Conservation (phyloP, 2,113 vertebrate species). For the Chaetops frenatus region DNA sequence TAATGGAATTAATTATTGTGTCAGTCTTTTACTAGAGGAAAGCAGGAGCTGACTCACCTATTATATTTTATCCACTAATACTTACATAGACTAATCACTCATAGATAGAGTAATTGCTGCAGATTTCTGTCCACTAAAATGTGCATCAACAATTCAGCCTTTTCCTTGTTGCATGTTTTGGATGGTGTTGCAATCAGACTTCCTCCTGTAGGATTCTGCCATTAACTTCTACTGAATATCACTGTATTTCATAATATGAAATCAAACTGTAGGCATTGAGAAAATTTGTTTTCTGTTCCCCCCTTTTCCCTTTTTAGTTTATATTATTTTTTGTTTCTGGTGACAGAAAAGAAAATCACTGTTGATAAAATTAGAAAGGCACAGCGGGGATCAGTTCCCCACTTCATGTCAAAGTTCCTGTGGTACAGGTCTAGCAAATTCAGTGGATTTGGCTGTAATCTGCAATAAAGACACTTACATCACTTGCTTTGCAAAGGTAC, state of each 20-base stretch:
- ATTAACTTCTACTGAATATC: neutral
- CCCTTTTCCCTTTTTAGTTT: neutral
- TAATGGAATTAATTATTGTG: neutral
- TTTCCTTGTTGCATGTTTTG: neutral
- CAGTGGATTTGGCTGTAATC: neutral
- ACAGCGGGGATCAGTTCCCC: accelerated
- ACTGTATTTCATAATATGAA: neutral
- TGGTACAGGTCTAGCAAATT: neutral
- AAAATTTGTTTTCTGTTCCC: neutral
- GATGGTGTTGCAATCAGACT: neutral
- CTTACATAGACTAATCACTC: neutral
- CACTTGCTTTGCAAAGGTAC: neutral
- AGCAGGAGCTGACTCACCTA: neutral
- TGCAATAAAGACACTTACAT: neutral
- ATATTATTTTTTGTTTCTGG: neutral
- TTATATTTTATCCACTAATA: neutral
- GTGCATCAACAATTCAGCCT: neutral
- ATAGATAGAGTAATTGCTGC: neutral
- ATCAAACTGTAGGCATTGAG: neutral
- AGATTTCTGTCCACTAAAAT: neutral
- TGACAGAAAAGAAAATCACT: neutral
- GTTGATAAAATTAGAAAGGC: neutral
- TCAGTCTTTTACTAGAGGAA: neutral
- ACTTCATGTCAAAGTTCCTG: neutral
- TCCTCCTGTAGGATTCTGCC: neutral